Percentiles rank a stretch among this genome's conserved stretches.
These are phyloP conservation scores for Tenualosa ilisha DNA, from an alignment of 2,797 vertebrate species.

Conservation along the genomic window DNA sequence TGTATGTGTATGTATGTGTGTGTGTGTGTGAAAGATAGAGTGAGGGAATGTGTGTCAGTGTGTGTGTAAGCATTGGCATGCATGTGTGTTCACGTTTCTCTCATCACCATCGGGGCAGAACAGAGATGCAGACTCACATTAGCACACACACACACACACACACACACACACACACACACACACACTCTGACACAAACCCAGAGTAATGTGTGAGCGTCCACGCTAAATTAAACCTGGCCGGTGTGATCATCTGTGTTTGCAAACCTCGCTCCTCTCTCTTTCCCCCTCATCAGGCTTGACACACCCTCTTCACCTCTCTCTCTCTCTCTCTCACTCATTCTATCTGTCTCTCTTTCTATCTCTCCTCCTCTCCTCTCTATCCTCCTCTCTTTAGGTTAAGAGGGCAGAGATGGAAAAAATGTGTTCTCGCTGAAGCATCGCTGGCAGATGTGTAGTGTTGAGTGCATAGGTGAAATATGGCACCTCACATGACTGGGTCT, in stretches of 20 bases:
- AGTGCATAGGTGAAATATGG: background rate
- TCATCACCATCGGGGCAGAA: constrained; percentile 25
- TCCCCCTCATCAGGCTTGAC: constrained; percentile 56
- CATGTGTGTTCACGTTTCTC: constrained; percentile 27
- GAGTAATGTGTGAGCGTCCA: constrained; percentile 27
- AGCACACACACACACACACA: background rate
- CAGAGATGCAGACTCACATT: background rate
- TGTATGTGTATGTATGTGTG: background rate
- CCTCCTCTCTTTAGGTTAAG: background rate
- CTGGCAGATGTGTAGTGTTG: background rate
- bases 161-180: background rate
- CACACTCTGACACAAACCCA: background rate
- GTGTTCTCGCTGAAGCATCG: background rate
- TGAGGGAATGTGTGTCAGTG: constrained; percentile 4
- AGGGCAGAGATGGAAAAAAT: background rate
- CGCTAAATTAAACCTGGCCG: constrained; percentile 31
- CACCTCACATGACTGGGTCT: constrained; percentile 1
- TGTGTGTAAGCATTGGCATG: background rate
- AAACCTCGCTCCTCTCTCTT: constrained; percentile 36
- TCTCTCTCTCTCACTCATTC: background rate
- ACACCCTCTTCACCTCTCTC: background rate
- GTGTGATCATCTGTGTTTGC: constrained; percentile 28
- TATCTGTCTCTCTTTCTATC: background rate
- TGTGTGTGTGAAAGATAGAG: background rate
- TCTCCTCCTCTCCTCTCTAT: constrained; percentile 3